phyloP scores from a whole-genome alignment of 2,888 invertebrate genomes.

The Timema cristinae region DNA sequence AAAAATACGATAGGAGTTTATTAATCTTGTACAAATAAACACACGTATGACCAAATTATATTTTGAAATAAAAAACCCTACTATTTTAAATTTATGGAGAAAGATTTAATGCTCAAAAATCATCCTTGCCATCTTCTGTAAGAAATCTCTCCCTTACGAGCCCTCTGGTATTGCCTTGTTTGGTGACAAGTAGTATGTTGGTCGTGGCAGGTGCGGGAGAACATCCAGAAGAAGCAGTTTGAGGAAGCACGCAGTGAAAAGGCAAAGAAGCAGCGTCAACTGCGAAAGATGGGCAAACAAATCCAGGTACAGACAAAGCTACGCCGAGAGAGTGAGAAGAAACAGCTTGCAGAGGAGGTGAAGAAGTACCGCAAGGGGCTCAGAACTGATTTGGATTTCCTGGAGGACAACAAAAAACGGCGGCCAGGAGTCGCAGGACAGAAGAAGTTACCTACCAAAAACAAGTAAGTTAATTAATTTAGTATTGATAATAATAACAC shows the following conservation, averaged over 20 bases:
- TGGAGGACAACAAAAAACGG: slow-evolving; percentile 59
- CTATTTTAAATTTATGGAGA: too few relatives aligned
- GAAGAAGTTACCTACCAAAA: slow-evolving; percentile 13
- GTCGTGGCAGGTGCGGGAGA: slow-evolving; percentile 62
- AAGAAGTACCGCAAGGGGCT: slow-evolving; percentile 89
- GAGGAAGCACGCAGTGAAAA: slow-evolving; percentile 85
- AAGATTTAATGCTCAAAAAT: too few relatives aligned
- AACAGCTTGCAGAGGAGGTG: slow-evolving; percentile 84
- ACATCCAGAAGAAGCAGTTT: slow-evolving; percentile 77
- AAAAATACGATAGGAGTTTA: too few relatives aligned
- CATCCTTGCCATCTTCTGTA: too few relatives aligned
- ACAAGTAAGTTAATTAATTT: slow-evolving; percentile 10
- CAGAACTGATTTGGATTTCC: slow-evolving; percentile 72
- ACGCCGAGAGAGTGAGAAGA: slow-evolving; percentile 85
- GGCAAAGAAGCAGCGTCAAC: slow-evolving; percentile 81
- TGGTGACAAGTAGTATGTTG: neutral
- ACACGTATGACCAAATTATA: too few relatives aligned
- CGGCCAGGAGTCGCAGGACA: slow-evolving; percentile 4
- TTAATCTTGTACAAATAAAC: too few relatives aligned
- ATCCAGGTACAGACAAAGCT: slow-evolving; percentile 78
- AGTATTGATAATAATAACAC: too few relatives aligned
- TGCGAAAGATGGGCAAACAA: slow-evolving; percentile 90
- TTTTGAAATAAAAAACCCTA: too few relatives aligned
- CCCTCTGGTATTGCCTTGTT: too few relatives aligned
- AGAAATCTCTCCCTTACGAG: too few relatives aligned